phyloP scores from a whole-genome alignment of 2,888 invertebrate species.

The Neuroscelio doddi region DNA sequence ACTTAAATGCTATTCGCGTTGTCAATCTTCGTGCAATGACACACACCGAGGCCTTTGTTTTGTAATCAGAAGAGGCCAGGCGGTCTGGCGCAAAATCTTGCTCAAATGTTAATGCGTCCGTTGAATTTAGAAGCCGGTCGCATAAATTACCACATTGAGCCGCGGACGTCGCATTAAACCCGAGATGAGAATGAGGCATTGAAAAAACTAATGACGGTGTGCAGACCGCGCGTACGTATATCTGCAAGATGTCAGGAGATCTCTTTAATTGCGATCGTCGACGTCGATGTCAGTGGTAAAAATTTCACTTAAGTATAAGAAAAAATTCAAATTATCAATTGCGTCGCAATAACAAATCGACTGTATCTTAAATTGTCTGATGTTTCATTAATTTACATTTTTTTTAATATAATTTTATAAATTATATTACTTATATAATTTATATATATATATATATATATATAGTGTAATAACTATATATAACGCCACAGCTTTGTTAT shows the following conservation, averaged over 20 bases:
- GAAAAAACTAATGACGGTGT: conserved; percentile 11
- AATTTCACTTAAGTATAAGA: too few relatives aligned
- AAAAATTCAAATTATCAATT: too few relatives aligned
- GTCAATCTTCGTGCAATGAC: conserved; percentile 8
- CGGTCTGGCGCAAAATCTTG: conserved; percentile 2
- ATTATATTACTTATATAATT: too few relatives aligned
- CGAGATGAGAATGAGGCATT: conserved; percentile 15
- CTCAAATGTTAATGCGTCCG: conserved; percentile 4
- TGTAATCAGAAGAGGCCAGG: neutral
- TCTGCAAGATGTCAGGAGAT: neutral
- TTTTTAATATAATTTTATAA: too few relatives aligned
- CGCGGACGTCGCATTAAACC: conserved; percentile 16
- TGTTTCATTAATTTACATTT: too few relatives aligned
- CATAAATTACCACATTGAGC: conserved; percentile 22
- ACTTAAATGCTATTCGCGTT: conserved; percentile 3
- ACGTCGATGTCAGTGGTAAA: conserved; percentile 6
- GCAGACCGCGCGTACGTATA: neutral
- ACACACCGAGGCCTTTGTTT: conserved; percentile 8
- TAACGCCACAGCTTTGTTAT: too few relatives aligned
- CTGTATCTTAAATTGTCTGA: too few relatives aligned
- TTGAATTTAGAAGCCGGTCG: conserved; percentile 5
- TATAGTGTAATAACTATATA: too few relatives aligned
- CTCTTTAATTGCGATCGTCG: conserved; percentile 22
- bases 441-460: too few relatives aligned
- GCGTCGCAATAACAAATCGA: too few relatives aligned